These are phyloP conservation scores for Bovichtus diacanthus DNA, from an alignment of 2,797 vertebrate species.

Conservation along the genomic window DNA sequence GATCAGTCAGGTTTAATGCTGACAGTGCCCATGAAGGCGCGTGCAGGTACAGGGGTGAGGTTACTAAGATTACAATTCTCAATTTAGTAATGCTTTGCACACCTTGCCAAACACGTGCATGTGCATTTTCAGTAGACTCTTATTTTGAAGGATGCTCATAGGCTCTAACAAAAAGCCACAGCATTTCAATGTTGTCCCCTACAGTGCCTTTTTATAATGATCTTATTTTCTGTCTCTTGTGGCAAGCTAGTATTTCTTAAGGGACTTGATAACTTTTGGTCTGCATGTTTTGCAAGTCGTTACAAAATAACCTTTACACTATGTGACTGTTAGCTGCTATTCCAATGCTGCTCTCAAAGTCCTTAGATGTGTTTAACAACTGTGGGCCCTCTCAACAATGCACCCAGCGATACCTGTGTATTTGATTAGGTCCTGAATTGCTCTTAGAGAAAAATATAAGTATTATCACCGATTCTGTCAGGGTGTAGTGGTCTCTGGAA, in stretches of 20 bases:
- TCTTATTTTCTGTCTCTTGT: not conserved
- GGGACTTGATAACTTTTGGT: not conserved
- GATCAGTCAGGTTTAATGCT: not conserved
- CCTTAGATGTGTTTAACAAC: not conserved
- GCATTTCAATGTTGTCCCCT: not conserved
- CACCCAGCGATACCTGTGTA: not conserved
- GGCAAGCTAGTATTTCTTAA: not conserved
- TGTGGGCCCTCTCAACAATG: not conserved
- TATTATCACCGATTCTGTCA: not conserved
- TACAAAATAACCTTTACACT: not conserved
- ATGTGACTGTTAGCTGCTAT: not conserved
- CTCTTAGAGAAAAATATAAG: not conserved
- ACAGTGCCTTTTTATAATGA: not conserved
- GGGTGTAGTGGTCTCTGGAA: not conserved
- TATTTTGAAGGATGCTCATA: slow-evolving; percentile 27
- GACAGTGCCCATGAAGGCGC: not conserved
- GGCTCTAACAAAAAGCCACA: not conserved
- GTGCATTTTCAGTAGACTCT: not conserved
- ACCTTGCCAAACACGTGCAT: not conserved
- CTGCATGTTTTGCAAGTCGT: not conserved
- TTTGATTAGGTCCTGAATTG: not conserved
- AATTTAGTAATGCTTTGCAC: slow-evolving; percentile 1
- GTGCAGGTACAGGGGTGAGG: not conserved
- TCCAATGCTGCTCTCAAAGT: not conserved
- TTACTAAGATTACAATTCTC: not conserved